phyloP scores from a whole-genome alignment of 2,113 vertebrate genomes.

The Ailurus styani region DNA sequence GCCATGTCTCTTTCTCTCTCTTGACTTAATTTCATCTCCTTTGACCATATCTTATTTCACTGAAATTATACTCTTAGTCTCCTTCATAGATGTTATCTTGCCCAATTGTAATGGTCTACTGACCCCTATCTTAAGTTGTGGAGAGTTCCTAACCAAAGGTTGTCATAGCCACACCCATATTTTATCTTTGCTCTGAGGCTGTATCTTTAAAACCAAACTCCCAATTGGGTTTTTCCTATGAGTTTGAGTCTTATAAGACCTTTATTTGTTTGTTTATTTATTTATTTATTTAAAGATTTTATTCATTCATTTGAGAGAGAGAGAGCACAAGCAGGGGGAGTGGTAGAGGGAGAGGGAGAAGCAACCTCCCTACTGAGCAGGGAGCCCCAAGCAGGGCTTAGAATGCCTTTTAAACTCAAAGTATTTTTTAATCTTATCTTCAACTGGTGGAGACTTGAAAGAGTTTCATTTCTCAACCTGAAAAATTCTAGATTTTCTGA shows the following conservation, averaged over 20 bases:
- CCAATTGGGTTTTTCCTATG: not conserved
- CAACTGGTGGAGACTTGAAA: not conserved
- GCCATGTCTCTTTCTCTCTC: not conserved
- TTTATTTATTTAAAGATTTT: not conserved
- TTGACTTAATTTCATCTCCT: not conserved
- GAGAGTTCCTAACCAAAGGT: not conserved
- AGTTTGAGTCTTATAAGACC: not conserved
- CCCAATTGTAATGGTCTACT: not conserved
- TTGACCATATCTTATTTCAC: not conserved
- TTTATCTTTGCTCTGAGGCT: not conserved
- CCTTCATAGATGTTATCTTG: not conserved
- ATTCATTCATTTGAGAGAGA: not conserved
- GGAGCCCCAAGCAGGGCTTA: not conserved
- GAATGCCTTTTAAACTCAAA: not conserved
- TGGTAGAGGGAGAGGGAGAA: too few relatives aligned
- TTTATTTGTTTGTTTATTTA: not conserved
- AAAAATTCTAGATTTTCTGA: constrained; percentile 21
- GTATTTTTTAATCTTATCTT: not conserved
- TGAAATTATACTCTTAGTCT: not conserved
- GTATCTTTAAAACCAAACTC: not conserved
- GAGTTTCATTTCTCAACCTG: not conserved
- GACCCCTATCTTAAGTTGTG: not conserved
- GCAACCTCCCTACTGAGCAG: not conserved
- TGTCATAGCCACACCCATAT: not conserved
- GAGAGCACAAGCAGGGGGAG: not conserved